Evolutionary conservation across 2,888 invertebrate genomes (phyloP), one percentile per base, ranked within the genome.

Genomic region (Tetramorium bicarinatum): DNA sequence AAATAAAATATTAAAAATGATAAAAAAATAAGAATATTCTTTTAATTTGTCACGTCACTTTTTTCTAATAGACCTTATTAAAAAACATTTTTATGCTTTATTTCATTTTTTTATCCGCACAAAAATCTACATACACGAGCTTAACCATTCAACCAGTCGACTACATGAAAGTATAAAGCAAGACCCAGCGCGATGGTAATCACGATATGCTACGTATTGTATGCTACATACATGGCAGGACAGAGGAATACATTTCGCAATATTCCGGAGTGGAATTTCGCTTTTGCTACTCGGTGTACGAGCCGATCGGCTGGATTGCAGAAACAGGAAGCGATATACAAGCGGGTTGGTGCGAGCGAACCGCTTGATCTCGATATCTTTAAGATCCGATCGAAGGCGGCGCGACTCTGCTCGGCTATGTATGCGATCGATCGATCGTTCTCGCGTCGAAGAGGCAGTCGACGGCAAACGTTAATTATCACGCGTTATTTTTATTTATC

Each of bases 381-480:
- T 67, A 84, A 83, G 88, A 90, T 88, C 71, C 87, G 82, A 88
- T 90, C 87, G 64, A 29, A 64, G 66, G 82, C 79, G 49, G 81
- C 56, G 81, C 79, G 54, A 67, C 41, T 34, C 7, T 56, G 64
- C 62, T 62, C 64, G 25, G 61, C 64, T 66, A 82, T 84, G 59
- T 74, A 69, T 79, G 82, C 76, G 64, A 82, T 66, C 74, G 61
- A 87, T 88, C 84, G 87, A 87, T 86, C 83, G 85, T 83, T 87
- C 81, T 38, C 18, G 56, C 38, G n/a, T 77, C 77, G 38, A 49
- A 34, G 41, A 54, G 13, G 29, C 77, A 72, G 79, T 79, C 83
- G 56, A 71, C 72, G 76, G 74, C 52, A 66, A 90, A 89, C 87
- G 89, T 88, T 91, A 92, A 91, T 91, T 92, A 91, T 89, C 87